Conservation (phyloP, 35 echinoderm and acorn worm species). For the Apostichopus parvimensis region DNA sequence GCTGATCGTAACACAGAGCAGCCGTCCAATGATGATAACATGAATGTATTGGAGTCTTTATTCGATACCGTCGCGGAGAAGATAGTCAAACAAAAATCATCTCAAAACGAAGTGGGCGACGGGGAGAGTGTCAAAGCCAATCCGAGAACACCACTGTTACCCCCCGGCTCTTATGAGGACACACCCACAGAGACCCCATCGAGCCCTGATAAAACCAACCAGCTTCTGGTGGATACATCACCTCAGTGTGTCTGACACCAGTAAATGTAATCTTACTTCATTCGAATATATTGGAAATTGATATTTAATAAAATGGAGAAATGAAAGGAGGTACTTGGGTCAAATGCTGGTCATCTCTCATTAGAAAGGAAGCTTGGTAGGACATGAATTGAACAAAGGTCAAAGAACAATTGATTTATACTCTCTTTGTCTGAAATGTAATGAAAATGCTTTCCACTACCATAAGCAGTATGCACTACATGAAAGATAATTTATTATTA, state of each 20-base stretch:
- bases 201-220: neutral
- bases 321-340: no score
- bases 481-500: no score
- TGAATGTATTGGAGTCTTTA: constrained; percentile 12
- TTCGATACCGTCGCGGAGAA: constrained; percentile 50
- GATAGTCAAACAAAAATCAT: constrained; percentile 24
- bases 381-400: no score
- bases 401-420: no score
- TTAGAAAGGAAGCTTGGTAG: no score
- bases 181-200: neutral
- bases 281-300: no score
- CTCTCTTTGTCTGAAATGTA: no score
- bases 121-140: neutral
- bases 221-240: constrained; percentile 14
- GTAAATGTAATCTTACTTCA: no score
- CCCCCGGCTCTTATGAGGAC: neutral
- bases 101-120: neutral
- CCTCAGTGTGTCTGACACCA: constrained; percentile 53
- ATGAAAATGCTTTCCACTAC: no score
- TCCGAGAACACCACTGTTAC: constrained; percentile 10
- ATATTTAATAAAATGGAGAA: no score
- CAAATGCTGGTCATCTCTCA: no score
- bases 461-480: no score
- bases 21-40: neutral
- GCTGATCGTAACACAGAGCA: neutral